phyloP scores from a whole-genome alignment of 2,888 invertebrate species.

The Entomobrya proxima region DNA sequence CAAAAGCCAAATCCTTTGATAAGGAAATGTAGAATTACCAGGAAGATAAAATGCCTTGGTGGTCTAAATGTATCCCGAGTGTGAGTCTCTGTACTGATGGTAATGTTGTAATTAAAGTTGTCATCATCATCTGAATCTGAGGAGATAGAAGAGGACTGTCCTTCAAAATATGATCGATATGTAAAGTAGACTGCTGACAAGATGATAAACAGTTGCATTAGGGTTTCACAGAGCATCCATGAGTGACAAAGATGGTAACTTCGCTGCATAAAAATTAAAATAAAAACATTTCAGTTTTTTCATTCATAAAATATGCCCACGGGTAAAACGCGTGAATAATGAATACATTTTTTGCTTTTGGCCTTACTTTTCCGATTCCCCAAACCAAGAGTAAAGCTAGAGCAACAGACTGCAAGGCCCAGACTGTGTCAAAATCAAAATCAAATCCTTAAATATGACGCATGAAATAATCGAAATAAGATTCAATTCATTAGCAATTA shows the following conservation, averaged over 20 bases:
- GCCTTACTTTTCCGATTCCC: constrained; percentile 58
- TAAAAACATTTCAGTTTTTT: neutral
- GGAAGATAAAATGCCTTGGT: constrained; percentile 56
- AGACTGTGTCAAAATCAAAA: constrained; percentile 15
- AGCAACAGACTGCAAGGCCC: constrained; percentile 61
- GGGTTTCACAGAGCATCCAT: constrained; percentile 56
- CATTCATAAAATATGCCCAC: neutral
- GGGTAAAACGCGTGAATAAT: neutral
- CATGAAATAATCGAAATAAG: neutral
- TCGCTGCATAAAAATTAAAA: constrained; percentile 31
- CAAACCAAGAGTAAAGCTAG: constrained; percentile 50
- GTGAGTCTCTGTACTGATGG: neutral
- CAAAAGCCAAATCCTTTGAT: constrained; percentile 65
- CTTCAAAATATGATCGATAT: constrained; percentile 31
- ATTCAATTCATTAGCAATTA: neutral
- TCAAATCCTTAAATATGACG: neutral
- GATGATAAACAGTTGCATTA: constrained; percentile 61
- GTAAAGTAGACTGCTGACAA: constrained; percentile 40
- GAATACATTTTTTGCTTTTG: neutral
- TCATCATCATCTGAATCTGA: constrained; percentile 13
- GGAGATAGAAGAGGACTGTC: neutral
- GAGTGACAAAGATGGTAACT: constrained; percentile 62
- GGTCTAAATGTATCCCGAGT: neutral
- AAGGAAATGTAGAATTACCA: constrained; percentile 57
- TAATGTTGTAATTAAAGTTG: neutral